Conservation (phyloP, 2,888 invertebrate species). For the Drosophila prolongata region DNA sequence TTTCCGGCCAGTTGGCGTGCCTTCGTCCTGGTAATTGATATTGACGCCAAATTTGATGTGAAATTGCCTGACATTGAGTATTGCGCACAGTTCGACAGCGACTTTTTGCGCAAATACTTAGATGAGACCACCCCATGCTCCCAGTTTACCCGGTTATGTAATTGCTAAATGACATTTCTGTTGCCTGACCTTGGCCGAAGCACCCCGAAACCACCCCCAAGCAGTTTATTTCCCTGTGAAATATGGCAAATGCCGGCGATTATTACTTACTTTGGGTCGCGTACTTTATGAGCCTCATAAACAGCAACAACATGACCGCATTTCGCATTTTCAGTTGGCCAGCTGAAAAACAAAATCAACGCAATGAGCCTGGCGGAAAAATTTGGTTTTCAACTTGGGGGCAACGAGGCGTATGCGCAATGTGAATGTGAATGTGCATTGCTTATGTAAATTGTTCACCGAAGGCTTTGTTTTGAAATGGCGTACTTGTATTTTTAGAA, state of each 20-base stretch:
- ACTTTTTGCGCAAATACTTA: conserved; percentile 40
- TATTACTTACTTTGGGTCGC: conserved; percentile 59
- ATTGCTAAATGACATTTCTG: conserved; percentile 63
- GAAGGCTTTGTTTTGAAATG: conserved; percentile 8
- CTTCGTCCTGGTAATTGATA: conserved; percentile 69
- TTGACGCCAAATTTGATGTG: conserved; percentile 75
- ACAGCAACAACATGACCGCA: conserved; percentile 44
- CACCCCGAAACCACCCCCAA: conserved; percentile 9
- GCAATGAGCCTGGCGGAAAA: conserved; percentile 25
- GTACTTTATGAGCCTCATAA: conserved; percentile 56
- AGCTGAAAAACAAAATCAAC: conserved; percentile 22
- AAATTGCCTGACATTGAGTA: conserved; percentile 63
- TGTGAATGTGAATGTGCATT: conserved; percentile 31
- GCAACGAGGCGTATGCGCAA: conserved; percentile 30
- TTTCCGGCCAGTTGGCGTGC: conserved; percentile 62
- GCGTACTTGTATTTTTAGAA: conserved; percentile 4
- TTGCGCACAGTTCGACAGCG: conserved; percentile 17
- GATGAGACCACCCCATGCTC: conserved; percentile 6
- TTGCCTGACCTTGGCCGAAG: conserved; percentile 55
- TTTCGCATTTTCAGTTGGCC: conserved; percentile 29
- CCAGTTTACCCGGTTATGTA: conserved; percentile 63
- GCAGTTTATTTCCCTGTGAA: conserved; percentile 70
- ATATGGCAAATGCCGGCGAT: conserved; percentile 70
- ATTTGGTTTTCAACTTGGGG: conserved; percentile 30
- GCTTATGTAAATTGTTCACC: conserved; percentile 27